Conservation (phyloP, 1,140 invertebrate species). For the Ostrea denselamellosa region DNA sequence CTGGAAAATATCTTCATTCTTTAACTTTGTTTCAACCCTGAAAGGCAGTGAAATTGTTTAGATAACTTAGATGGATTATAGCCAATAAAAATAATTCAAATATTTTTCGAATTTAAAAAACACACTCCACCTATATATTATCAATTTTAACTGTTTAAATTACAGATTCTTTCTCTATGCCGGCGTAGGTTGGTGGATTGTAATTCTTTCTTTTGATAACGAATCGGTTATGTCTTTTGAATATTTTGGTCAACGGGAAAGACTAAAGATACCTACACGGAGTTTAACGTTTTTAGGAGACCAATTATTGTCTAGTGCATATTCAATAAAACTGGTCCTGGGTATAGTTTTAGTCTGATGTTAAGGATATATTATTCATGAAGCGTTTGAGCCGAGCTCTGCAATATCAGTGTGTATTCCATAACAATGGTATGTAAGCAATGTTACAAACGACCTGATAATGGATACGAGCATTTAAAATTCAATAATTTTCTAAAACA, state of each 20-base stretch:
- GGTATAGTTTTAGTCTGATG: neutral
- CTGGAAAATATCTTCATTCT: slow-evolving; percentile 33
- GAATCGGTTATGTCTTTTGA: neutral
- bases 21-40: neutral
- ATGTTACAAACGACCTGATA: neutral
- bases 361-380: neutral
- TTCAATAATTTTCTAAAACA: neutral
- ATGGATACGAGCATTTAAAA: neutral
- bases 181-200: neutral
- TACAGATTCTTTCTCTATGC: neutral
- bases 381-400: neutral
- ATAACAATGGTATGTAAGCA: slow-evolving; percentile 6
- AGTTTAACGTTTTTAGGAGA: neutral
- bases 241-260: neutral
- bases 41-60: slow-evolving; percentile 2
- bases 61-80: neutral
- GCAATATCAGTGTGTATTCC: neutral
- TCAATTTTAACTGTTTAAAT: neutral
- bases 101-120: slow-evolving; percentile 1
- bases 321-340: neutral
- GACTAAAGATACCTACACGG: neutral
- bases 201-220: neutral
- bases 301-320: neutral
- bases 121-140: neutral
- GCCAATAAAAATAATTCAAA: neutral